phyloP scores from a whole-genome alignment of 2,113 vertebrate species.

The Neodon shergylaensis region DNA sequence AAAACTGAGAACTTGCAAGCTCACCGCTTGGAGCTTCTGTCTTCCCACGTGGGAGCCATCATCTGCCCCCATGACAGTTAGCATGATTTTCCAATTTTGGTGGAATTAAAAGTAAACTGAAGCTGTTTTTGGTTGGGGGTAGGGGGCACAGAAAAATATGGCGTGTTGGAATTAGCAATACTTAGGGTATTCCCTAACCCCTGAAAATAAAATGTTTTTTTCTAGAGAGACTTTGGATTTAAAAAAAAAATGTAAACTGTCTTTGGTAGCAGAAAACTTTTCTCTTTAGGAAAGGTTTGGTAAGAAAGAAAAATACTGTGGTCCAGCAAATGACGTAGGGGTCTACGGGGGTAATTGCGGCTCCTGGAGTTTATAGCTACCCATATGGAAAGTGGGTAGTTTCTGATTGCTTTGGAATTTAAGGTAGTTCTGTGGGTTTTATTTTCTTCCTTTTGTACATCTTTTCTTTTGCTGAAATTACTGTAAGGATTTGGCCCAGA shows the following conservation, averaged over 20 bases:
- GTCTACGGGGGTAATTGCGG: slow-evolving; percentile 70
- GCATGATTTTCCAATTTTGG: slow-evolving; percentile 50
- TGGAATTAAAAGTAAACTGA: slow-evolving; percentile 66
- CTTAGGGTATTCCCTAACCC: slow-evolving; percentile 70
- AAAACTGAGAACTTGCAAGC: slow-evolving; percentile 49
- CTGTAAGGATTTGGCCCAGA: slow-evolving; percentile 11
- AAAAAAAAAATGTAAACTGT: slow-evolving; percentile 20
- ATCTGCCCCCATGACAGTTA: slow-evolving; percentile 64
- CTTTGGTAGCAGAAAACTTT: slow-evolving; percentile 79
- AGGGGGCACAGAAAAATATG: neutral
- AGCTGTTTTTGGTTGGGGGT: slow-evolving; percentile 56
- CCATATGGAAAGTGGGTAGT: slow-evolving; percentile 60
- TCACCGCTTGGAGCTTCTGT: slow-evolving; percentile 66
- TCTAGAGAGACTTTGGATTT: slow-evolving; percentile 70
- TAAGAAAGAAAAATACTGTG: slow-evolving; percentile 82
- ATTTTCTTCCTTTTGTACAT: neutral
- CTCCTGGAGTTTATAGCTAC: slow-evolving; percentile 59
- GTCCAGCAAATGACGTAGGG: slow-evolving; percentile 71
- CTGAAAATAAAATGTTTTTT: slow-evolving; percentile 79
- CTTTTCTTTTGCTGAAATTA: slow-evolving; percentile 33
- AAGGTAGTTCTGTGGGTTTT: slow-evolving; percentile 69
- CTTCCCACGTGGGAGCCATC: neutral
- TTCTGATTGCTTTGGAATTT: slow-evolving; percentile 64
- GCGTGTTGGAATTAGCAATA: slow-evolving; percentile 34
- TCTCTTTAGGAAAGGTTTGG: slow-evolving; percentile 78